Evolutionary conservation across 2,113 vertebrate species (phyloP).

Genomic region (Symphodus melops): DNA sequence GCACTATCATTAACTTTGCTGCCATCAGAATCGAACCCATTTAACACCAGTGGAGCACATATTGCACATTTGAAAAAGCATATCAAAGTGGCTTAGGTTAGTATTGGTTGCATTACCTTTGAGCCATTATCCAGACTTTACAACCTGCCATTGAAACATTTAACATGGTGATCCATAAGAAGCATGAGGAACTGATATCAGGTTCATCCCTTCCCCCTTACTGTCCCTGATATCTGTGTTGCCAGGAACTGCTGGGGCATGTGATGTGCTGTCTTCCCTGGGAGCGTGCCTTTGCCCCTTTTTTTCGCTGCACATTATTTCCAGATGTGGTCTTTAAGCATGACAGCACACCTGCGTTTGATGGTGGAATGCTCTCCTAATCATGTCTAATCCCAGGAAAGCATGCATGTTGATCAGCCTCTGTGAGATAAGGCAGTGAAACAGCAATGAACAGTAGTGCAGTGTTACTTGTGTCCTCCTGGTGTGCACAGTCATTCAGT

Average conservation of each 20-base stretch:
- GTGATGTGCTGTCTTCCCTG: slow-evolving; percentile 49
- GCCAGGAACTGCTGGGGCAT: slow-evolving; percentile 57
- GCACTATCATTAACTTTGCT: slow-evolving; percentile 38
- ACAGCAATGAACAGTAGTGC: slow-evolving; percentile 79
- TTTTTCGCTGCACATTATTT: slow-evolving; percentile 48
- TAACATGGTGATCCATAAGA: slow-evolving; percentile 72
- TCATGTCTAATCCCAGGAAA: slow-evolving; percentile 39
- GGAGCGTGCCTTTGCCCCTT: slow-evolving; percentile 38
- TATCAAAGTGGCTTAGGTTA: slow-evolving; percentile 30
- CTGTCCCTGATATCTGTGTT: slow-evolving; percentile 71
- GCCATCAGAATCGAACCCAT: slow-evolving; percentile 35
- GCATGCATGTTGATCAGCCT: slow-evolving; percentile 67
- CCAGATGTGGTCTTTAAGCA: slow-evolving; percentile 59
- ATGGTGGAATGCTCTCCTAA: slow-evolving; percentile 45
- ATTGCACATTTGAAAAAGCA: slow-evolving; percentile 31
- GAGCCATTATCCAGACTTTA: slow-evolving; percentile 46
- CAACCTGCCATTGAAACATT: slow-evolving; percentile 71
- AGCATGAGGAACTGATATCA: slow-evolving; percentile 75
- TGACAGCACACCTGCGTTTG: slow-evolving; percentile 55
- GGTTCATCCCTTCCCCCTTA: slow-evolving; percentile 72
- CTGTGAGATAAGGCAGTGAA: slow-evolving; percentile 80
- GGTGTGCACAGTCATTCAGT: slow-evolving; percentile 61
- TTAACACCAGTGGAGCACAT: slow-evolving; percentile 12
- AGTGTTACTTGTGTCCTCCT: slow-evolving; percentile 63
- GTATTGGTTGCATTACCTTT: slow-evolving; percentile 28